Evolutionary conservation across 2,113 vertebrate genomes (phyloP).

Genomic region (Mobula hypostoma): DNA sequence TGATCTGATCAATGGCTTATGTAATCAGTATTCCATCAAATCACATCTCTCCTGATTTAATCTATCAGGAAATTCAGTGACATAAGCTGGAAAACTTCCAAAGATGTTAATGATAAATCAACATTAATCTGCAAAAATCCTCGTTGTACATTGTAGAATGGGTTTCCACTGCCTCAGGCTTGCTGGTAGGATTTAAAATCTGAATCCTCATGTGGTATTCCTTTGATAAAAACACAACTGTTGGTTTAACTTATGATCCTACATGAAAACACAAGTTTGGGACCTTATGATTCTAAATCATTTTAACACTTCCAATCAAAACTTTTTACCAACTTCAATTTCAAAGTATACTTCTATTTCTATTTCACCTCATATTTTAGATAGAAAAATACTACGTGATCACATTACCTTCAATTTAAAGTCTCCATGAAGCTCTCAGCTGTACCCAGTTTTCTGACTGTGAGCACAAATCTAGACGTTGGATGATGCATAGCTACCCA

Average conservation of each 20-base stretch:
- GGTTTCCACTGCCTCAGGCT: not conserved
- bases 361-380: not conserved
- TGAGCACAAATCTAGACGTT: not conserved
- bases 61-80: not conserved
- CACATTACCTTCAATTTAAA: not conserved
- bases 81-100: not conserved
- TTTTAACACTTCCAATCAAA: not conserved
- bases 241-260: not conserved
- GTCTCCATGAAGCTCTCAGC: constrained; percentile 6
- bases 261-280: not conserved
- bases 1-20: not conserved
- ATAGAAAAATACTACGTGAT: not conserved
- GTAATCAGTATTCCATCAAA: not conserved
- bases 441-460: constrained; percentile 5
- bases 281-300: not conserved
- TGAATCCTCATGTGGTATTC: not conserved
- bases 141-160: not conserved
- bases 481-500: constrained; percentile 2
- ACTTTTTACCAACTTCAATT: not conserved
- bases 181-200: not conserved
- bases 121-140: not conserved
- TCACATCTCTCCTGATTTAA: not conserved
- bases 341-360: not conserved
- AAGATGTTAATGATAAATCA: not conserved
- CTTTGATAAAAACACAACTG: not conserved